These are phyloP conservation scores for Noturus placidus DNA, from an alignment of 2,113 vertebrate species.

Conservation along the genomic window DNA sequence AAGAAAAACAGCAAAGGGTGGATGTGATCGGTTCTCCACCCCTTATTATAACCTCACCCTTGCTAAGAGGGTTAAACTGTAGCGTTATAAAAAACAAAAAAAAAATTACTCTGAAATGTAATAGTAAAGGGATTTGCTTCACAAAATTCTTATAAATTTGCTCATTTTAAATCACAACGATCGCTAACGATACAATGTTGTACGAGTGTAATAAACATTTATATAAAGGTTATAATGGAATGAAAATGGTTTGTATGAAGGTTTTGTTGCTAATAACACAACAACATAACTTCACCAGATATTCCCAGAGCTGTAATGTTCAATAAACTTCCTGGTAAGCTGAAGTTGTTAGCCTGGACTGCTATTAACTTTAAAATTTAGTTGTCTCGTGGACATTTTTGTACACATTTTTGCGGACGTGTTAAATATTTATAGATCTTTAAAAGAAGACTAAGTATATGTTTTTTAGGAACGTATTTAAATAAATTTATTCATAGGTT, in stretches of 20 bases:
- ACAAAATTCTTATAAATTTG: neutral
- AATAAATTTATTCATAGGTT: neutral
- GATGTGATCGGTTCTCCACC: slow-evolving; percentile 1
- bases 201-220: neutral
- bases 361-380: neutral
- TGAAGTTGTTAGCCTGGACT: neutral
- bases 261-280: neutral
- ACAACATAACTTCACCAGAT: neutral
- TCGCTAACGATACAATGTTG: too few relatives aligned
- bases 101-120: neutral
- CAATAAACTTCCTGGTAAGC: neutral
- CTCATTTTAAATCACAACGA: too few relatives aligned
- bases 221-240: neutral
- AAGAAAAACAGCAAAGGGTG: neutral
- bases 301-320: neutral
- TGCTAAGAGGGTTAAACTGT: neutral
- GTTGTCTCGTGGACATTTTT: neutral
- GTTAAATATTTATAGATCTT: neutral
- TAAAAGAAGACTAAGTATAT: too few relatives aligned
- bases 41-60: neutral
- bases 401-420: neutral
- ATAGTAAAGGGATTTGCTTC: neutral
- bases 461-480: too few relatives aligned
- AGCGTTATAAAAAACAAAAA: neutral
- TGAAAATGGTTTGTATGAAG: neutral